phyloP scores from a whole-genome alignment of 1,140 invertebrate species.

The Cotesia chilonis region DNA sequence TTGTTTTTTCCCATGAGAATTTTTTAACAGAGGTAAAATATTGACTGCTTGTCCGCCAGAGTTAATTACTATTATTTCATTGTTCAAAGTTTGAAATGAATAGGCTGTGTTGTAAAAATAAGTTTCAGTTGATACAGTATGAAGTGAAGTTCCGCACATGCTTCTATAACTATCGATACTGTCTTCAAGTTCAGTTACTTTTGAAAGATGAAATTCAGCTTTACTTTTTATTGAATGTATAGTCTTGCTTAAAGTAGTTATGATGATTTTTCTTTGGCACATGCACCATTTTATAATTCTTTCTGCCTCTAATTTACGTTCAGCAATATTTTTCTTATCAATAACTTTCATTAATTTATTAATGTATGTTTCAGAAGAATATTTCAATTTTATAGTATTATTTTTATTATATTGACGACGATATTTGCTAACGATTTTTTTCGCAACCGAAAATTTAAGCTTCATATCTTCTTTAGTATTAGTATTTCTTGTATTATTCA shows the following conservation, averaged over 20 bases:
- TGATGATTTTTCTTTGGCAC: background rate
- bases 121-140: slow-evolving; percentile 22
- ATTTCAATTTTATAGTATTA: background rate
- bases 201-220: background rate
- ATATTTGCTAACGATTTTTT: background rate
- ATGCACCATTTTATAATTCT: slow-evolving; percentile 18
- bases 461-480: background rate
- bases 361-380: background rate
- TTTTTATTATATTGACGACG: background rate
- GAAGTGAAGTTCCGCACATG: slow-evolving; percentile 18
- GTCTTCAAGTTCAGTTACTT: background rate
- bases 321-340: background rate
- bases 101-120: slow-evolving; percentile 19
- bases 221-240: slow-evolving; percentile 5
- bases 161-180: slow-evolving; percentile 1
- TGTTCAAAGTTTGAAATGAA: too few species aligned
- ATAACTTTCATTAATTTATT: background rate
- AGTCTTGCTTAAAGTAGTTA: background rate
- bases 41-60: too few species aligned
- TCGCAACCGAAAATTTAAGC: background rate
- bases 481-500: too few species aligned
- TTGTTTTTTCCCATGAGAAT: too few species aligned
- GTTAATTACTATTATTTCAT: too few species aligned
- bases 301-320: slow-evolving; percentile 22
- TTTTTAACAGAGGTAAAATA: too few species aligned